phyloP scores from a whole-genome alignment of 1,140 invertebrate species.

The Saxidomus purpurata region DNA sequence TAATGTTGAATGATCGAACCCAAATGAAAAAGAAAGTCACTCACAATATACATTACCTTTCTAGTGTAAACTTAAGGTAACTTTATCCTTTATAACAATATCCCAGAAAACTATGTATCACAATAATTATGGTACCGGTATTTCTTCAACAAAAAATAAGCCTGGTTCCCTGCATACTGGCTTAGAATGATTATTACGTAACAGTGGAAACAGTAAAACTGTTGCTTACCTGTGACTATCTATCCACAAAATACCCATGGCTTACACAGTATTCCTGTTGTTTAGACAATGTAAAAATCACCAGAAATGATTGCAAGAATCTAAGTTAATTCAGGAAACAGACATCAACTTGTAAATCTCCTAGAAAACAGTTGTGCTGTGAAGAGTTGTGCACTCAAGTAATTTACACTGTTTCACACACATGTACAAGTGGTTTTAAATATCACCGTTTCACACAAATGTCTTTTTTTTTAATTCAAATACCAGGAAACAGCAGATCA shows the following conservation, averaged over 20 bases:
- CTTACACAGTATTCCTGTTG: not conserved
- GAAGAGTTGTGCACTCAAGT: not conserved
- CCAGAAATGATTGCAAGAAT: not conserved
- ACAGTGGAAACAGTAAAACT: not conserved
- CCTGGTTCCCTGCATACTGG: too few relatives aligned
- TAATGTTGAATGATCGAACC: too few relatives aligned
- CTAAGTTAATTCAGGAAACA: conserved; percentile 12
- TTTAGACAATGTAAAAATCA: conserved; percentile 10
- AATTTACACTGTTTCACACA: not conserved
- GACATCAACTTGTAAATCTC: conserved; percentile 1
- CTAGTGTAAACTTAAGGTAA: too few relatives aligned
- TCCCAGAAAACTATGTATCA: too few relatives aligned
- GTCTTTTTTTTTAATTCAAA: too few relatives aligned
- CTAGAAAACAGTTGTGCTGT: not conserved
- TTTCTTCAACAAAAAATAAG: too few relatives aligned
- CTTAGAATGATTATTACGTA: too few relatives aligned
- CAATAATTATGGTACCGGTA: too few relatives aligned
- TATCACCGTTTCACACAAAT: not conserved
- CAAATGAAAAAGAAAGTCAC: too few relatives aligned
- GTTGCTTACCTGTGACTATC: not conserved
- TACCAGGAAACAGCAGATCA: too few relatives aligned
- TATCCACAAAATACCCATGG: not conserved
- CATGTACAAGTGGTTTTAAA: conserved; percentile 6
- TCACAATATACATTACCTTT: too few relatives aligned
- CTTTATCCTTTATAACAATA: too few relatives aligned